A percentile compares a stretch with the other conserved stretches of the same genome.
Conservation (phyloP, 2,797 vertebrate species). For the Protonibea diacanthus region DNA sequence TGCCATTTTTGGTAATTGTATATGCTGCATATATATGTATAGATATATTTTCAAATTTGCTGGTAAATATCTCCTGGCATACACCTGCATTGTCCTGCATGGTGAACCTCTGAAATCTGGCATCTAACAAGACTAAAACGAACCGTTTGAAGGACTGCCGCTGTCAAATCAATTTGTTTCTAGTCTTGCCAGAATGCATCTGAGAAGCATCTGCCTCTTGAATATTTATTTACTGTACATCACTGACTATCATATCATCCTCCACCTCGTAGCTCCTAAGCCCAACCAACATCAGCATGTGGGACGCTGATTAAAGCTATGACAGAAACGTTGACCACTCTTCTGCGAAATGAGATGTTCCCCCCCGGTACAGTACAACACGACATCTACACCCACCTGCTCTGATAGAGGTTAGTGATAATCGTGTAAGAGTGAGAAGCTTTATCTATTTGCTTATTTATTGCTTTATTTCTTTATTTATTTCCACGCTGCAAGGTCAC, state of each 20-base stretch:
- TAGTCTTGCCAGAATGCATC: constrained; percentile 32
- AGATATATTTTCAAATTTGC: neutral
- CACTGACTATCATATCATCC: constrained; percentile 54
- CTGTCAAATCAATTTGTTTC: constrained; percentile 54
- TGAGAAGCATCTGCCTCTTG: constrained; percentile 44
- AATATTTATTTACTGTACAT: constrained; percentile 66
- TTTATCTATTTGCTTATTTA: constrained; percentile 75
- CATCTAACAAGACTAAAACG: neutral
- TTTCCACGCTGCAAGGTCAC: constrained; percentile 46
- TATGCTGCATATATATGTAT: neutral
- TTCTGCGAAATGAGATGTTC: constrained; percentile 81
- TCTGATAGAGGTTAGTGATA: constrained; percentile 69
- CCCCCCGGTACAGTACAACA: neutral
- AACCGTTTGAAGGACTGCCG: constrained; percentile 19
- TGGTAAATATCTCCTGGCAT: neutral
- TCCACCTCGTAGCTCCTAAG: constrained; percentile 11
- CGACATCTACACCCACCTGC: constrained; percentile 64
- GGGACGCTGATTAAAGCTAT: constrained; percentile 67
- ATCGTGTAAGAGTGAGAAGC: constrained; percentile 26
- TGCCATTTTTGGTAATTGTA: neutral
- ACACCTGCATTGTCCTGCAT: neutral
- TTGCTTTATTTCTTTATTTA: constrained; percentile 69
- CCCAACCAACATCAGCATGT: constrained; percentile 50
- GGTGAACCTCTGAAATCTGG: constrained; percentile 21
- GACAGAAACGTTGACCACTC: constrained; percentile 59